Percentiles rank a stretch among this genome's conserved stretches.
Conservation (phyloP, 2,797 vertebrate genomes). For the Gambusia yucatana region DNA sequence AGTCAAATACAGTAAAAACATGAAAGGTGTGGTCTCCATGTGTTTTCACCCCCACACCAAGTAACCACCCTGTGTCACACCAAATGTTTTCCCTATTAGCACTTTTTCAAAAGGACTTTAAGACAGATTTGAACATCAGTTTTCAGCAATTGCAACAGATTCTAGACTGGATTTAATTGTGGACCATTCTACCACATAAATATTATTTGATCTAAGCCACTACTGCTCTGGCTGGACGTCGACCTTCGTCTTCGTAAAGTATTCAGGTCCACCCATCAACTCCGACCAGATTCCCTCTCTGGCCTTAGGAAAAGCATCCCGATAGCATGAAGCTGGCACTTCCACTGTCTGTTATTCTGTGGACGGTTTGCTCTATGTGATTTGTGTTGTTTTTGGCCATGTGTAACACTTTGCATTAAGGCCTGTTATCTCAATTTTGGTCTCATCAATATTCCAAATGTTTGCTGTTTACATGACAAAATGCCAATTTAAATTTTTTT, state of each 20-base stretch:
- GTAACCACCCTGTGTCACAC: neutral
- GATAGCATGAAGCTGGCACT: neutral
- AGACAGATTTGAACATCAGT: neutral
- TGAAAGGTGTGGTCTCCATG: neutral
- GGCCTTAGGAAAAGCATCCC: neutral
- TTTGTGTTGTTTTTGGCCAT: neutral
- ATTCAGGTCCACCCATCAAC: neutral
- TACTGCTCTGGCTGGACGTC: neutral
- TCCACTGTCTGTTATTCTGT: neutral
- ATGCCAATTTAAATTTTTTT: neutral
- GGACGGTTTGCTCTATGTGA: neutral
- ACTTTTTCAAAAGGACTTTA: neutral
- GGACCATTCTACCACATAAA: neutral
- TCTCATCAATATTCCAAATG: neutral
- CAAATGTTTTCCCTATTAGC: neutral
- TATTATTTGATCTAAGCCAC: neutral
- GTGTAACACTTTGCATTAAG: neutral
- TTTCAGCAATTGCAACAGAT: neutral
- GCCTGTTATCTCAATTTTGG: neutral
- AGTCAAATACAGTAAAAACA: neutral
- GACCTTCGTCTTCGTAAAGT: no score
- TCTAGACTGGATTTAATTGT: neutral
- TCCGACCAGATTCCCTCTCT: neutral
- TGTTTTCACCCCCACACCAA: neutral
- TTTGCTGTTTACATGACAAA: neutral